Evolutionary conservation across 2,888 invertebrate genomes (phyloP), one percentile per base, ranked within the genome.

Genomic region (Stenotaenia linearis): DNA sequence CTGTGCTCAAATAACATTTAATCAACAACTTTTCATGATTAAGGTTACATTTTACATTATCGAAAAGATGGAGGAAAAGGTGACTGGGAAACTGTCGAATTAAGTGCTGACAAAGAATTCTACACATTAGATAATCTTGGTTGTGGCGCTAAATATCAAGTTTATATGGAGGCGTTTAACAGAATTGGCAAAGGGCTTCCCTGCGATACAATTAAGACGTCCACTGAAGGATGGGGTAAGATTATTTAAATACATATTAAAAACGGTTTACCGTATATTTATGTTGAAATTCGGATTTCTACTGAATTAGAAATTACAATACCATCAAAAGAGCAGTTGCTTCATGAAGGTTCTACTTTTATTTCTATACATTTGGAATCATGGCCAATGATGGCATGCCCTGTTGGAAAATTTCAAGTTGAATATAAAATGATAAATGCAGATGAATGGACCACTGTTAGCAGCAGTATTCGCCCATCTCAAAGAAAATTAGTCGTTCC

Each of bases 81-180:
- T 6, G 15, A 15, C 6, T 77, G 77, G 77, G 23, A 35, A 12
- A 77, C 37, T 1, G 35, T 32, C 9, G 77, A 77, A 77, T 6
- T 77, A 10, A 9, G 21, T 21, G 18, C 77, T 6, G 77, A 40
- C 18, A 9, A 77, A 37, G 77, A 21, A 40, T 3, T 77, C 1
- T 9, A 9, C 23, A 77, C 78, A 15, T 25, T 78, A 25, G 50
- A 78, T 3, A 25, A 25, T 10, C 56, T 78, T 3, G n/a, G 7
- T 23, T 78, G 78, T 56, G 78, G 78, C 15, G 18, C 78, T 9
- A 78, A 10, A 1, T 78, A 78, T 25, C 78, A 78, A 18, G 12
- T 78, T 9, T 78, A 25, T 28, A 50, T 78, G 56, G 78, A 78
- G 23, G 78, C 78, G 12, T 78, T 50, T n/a, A 78, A 78, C 18